Evolutionary conservation across 2,113 vertebrate species (phyloP), one percentile per base, ranked within the genome.

Genomic region (Daphoenositta chrysoptera): DNA sequence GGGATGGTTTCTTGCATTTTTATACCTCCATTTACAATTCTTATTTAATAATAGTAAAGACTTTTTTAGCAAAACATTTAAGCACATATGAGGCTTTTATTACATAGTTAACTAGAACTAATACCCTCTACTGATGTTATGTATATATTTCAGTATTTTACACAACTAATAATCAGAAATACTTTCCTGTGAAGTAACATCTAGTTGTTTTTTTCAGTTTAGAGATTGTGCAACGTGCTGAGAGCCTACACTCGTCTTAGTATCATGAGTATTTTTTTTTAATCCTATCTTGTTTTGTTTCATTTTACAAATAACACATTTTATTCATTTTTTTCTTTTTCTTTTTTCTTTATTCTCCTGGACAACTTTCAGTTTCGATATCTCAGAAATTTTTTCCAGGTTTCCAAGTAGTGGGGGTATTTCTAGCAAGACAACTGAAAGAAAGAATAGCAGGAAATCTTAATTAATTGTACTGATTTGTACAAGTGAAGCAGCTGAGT

Each of bases 361-460:
- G 28, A 77, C 33, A 72, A 57, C 48, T 88, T 90, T 84, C 27
- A 4, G 45, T 95, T 94, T 95, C 39, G 2, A 5, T 63, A 54
- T 20, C 27, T 73, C 17, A 47, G 64, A 86, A 33, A 2, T 0
- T 4, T 39, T 83, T 81, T 71, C n/a, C 23, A 44, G 5, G 3
- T 75, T 92, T 94, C n/a, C 44, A 6, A 24, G 28, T 66, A 27
- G 15, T 81, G 44, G 48, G 60, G 79, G 37, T 71, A 81, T 94
- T 89, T 93, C 83, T 66, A 92, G 31, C 24, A 78, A 50, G 30
- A 37, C 60, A 56, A 60, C 28, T 40, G 37, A 78, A 90, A 83
- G 42, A 86, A 96, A 93, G 88, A 93, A 93, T 92, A 78, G 78
- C 61, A 90, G 92, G 93, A 95, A 95, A 90, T 48, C 26, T 81